Conservation (phyloP, 2,888 invertebrate genomes). For the Acronicta leporina region DNA sequence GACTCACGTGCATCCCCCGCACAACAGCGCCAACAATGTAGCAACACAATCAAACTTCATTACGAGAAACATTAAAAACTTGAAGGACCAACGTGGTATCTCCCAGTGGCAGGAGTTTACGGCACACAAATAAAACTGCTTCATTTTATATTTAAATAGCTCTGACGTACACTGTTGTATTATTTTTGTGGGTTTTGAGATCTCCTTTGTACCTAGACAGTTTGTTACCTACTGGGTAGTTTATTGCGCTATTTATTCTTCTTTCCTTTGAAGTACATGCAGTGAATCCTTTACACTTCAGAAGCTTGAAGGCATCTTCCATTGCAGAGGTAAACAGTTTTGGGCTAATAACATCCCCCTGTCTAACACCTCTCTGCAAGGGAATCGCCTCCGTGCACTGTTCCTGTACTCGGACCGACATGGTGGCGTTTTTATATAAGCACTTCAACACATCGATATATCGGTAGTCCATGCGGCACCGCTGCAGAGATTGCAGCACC, state of each 20-base stretch:
- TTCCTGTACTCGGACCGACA: too few species aligned
- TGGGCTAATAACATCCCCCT: too few species aligned
- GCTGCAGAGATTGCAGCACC: too few species aligned
- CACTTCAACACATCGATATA: too few species aligned
- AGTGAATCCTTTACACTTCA: too few species aligned
- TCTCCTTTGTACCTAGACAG: slow-evolving; percentile 26
- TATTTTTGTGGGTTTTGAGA: slow-evolving; percentile 18
- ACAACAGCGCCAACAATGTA: slow-evolving; percentile 41
- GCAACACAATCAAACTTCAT: slow-evolving; percentile 52
- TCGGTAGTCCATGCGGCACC: too few species aligned
- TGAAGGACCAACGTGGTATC: slow-evolving; percentile 29
- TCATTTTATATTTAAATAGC: slow-evolving; percentile 50
- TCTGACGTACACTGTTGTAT: slow-evolving; percentile 41
- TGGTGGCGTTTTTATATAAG: too few species aligned
- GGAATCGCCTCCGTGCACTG: too few species aligned
- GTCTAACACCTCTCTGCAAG: too few species aligned
- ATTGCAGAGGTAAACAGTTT: too few species aligned
- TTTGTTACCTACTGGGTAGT: not conserved
- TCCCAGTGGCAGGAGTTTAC: slow-evolving; percentile 22
- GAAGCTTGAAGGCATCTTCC: too few species aligned
- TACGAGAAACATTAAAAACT: slow-evolving; percentile 51
- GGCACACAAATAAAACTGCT: slow-evolving; percentile 43
- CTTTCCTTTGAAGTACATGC: slow-evolving; percentile 10
- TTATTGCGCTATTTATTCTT: not conserved
- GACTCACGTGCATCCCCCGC: slow-evolving; percentile 15